Percentiles rank a stretch among this genome's conserved stretches.
Evolutionary conservation across 2,888 invertebrate species (phyloP).

Genomic region (Tetranychus piercei): DNA sequence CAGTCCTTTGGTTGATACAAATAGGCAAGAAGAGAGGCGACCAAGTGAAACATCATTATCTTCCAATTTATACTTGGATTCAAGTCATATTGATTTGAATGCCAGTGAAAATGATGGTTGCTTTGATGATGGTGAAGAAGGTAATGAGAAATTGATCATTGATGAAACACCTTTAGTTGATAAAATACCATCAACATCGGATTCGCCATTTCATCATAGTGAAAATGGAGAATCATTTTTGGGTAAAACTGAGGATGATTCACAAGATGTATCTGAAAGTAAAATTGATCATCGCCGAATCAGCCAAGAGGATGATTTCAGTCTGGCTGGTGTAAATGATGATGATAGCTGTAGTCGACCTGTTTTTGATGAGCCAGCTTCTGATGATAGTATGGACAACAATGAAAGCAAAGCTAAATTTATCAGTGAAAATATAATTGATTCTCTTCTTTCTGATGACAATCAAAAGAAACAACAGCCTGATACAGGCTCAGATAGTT

Average conservation of each 20-base stretch:
- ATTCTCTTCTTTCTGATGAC: not conserved
- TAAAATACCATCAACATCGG: conserved; percentile 1
- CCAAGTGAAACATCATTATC: conserved; percentile 1
- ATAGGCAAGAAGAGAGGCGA: not conserved
- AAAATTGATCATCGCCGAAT: not conserved
- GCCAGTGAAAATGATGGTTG: conserved; percentile 5
- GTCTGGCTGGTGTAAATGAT: not conserved
- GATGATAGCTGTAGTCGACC: not conserved
- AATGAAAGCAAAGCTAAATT: not conserved
- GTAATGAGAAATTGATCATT: conserved; percentile 9
- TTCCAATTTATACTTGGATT: conserved; percentile 2
- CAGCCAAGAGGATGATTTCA: not conserved
- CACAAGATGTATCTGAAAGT: not conserved
- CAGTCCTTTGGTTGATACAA: not conserved
- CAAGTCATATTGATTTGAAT: conserved; percentile 3
- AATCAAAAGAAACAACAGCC: not conserved
- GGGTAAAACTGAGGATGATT: not conserved
- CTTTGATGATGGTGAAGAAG: conserved; percentile 7
- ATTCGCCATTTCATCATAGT: not conserved
- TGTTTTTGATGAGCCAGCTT: conserved; percentile 4
- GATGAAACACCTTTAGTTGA: conserved; percentile 7
- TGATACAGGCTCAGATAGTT: not conserved
- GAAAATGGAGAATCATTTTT: not conserved
- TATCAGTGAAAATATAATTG: not conserved
- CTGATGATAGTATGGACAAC: not conserved